Percentiles rank a stretch among this genome's conserved stretches.
These are phyloP conservation scores for Drosophila setosimentum DNA, from an alignment of 2,888 invertebrate species.

Conservation along the genomic window DNA sequence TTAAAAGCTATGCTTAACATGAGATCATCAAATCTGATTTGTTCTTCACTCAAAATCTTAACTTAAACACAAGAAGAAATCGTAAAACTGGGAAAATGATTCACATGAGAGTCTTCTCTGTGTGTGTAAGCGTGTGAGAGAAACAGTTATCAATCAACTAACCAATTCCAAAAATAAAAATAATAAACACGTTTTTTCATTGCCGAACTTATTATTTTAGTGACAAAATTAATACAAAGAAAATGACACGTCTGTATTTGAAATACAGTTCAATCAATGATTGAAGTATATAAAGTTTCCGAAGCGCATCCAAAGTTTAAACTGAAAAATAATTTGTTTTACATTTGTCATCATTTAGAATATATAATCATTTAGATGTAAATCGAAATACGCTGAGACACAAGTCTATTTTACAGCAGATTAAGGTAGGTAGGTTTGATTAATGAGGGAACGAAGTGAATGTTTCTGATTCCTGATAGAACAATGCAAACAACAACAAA, in stretches of 20 bases:
- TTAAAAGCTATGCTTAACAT: slow-evolving; percentile 25
- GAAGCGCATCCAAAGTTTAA: no score
- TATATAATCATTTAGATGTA: background rate
- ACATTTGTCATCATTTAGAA: background rate
- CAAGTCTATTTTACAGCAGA: background rate
- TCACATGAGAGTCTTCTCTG: background rate
- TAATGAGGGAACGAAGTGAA: background rate
- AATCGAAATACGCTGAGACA: background rate
- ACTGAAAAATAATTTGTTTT: background rate
- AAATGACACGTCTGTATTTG: background rate
- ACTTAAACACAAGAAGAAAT: slow-evolving; percentile 4
- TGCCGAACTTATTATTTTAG: background rate
- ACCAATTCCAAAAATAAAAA: background rate
- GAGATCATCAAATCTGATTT: slow-evolving; percentile 47
- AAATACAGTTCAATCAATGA: background rate
- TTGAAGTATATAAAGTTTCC: background rate
- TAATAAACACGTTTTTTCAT: background rate
- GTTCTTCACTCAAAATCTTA: background rate
- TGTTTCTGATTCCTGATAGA: background rate
- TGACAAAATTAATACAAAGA: background rate
- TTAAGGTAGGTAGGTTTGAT: background rate
- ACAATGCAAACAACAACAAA: background rate
- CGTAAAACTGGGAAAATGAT: slow-evolving; percentile 28
- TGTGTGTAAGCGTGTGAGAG: background rate
- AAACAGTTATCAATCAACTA: slow-evolving; percentile 1